Conservation (phyloP, 2,888 invertebrate species). For the Antheraea assamensis region DNA sequence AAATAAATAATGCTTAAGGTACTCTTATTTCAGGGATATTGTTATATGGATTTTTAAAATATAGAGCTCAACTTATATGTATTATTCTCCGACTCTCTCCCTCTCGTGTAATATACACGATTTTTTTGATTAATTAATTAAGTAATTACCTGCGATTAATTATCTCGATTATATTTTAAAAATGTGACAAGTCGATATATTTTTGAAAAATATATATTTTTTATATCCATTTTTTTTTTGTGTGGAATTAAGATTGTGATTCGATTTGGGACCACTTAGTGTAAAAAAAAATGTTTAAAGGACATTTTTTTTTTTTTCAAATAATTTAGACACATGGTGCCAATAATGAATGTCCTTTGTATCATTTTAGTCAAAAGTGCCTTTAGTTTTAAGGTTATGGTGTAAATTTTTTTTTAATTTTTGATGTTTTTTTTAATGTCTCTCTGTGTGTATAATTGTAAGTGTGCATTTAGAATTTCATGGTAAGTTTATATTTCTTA, state of each 20-base stretch:
- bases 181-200: not conserved
- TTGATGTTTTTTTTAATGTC: not conserved
- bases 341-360: not conserved
- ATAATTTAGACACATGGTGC: slow-evolving; percentile 4
- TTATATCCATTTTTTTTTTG: not conserved
- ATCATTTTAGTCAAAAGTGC: slow-evolving; percentile 3
- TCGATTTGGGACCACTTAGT: slow-evolving; percentile 6
- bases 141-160: not conserved
- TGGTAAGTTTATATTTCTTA: not conserved
- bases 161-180: not conserved
- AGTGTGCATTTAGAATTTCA: not conserved
- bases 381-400: slow-evolving; percentile 8
- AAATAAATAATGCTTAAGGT: too few relatives aligned
- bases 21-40: too few relatives aligned
- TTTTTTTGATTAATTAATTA: not conserved
- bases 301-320: not conserved
- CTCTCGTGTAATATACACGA: not conserved
- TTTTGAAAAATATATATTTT: not conserved
- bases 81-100: not conserved
- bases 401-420: slow-evolving; percentile 3
- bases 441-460: not conserved
- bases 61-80: not conserved
- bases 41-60: not conserved
- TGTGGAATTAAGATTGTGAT: not conserved
- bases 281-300: not conserved